A percentile compares a stretch with the other conserved stretches of the same genome.
Conservation (phyloP, 2,113 vertebrate species). For the Ceyx cyanopectus region DNA sequence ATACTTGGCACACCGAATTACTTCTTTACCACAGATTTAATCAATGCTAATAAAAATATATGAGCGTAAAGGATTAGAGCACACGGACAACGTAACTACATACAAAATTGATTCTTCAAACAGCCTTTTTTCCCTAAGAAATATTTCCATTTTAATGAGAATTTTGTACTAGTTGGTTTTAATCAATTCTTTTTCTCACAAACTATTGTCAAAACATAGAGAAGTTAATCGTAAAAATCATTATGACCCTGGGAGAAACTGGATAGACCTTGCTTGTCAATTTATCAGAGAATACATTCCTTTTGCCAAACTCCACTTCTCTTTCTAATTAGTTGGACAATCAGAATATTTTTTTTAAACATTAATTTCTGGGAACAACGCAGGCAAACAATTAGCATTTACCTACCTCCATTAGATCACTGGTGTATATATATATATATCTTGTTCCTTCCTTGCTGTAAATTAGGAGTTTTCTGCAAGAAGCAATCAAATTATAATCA, state of each 20-base stretch:
- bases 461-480: slow-evolving; percentile 46
- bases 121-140: not conserved
- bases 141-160: slow-evolving; percentile 1
- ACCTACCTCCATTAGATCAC: not conserved
- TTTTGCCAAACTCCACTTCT: not conserved
- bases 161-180: not conserved
- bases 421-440: not conserved
- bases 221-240: slow-evolving; percentile 20
- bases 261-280: not conserved
- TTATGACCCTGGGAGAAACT: not conserved
- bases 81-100: not conserved
- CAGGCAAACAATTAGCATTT: slow-evolving; percentile 16
- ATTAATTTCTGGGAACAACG: not conserved
- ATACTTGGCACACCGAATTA: not conserved
- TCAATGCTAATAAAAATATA: not conserved
- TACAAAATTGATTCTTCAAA: not conserved
- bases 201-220: not conserved
- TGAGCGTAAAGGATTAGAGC: not conserved
- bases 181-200: not conserved
- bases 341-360: not conserved
- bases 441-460: slow-evolving; percentile 14
- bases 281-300: not conserved
- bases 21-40: not conserved
- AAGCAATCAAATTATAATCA: slow-evolving; percentile 46
- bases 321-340: not conserved